Conservation (phyloP, 2,113 vertebrate species). For the Dicentrarchus labrax region DNA sequence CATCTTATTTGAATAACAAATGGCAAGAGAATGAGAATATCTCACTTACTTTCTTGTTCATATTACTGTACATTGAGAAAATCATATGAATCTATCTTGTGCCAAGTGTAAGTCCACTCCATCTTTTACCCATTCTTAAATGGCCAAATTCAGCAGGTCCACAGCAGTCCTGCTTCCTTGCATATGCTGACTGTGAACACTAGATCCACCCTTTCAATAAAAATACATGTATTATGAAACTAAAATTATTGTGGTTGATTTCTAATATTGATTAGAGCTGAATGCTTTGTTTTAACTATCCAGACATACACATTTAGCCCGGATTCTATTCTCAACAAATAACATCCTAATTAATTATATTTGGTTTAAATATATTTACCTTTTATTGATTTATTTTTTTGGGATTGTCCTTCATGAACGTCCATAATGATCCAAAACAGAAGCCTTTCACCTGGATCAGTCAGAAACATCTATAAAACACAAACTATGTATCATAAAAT, state of each 20-base stretch:
- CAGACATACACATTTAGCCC: neutral
- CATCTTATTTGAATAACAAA: constrained; percentile 54
- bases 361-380: neutral
- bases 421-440: neutral
- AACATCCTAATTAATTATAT: neutral
- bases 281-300: constrained; percentile 6
- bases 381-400: neutral
- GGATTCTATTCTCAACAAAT: neutral
- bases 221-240: neutral
- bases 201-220: neutral
- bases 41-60: neutral
- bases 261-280: neutral
- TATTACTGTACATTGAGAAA: constrained; percentile 2
- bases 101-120: constrained; percentile 61
- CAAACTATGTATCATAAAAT: neutral
- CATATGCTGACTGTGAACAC: neutral
- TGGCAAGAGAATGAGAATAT: neutral
- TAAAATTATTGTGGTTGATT: neutral
- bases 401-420: rapidly evolving
- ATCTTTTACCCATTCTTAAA: constrained; percentile 64
- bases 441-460: neutral
- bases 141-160: constrained; percentile 44
- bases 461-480: neutral
- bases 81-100: neutral
- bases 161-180: constrained; percentile 24